These are phyloP conservation scores for Drosophila villosipedis DNA, from an alignment of 2,888 invertebrate genomes.

Conservation along the genomic window DNA sequence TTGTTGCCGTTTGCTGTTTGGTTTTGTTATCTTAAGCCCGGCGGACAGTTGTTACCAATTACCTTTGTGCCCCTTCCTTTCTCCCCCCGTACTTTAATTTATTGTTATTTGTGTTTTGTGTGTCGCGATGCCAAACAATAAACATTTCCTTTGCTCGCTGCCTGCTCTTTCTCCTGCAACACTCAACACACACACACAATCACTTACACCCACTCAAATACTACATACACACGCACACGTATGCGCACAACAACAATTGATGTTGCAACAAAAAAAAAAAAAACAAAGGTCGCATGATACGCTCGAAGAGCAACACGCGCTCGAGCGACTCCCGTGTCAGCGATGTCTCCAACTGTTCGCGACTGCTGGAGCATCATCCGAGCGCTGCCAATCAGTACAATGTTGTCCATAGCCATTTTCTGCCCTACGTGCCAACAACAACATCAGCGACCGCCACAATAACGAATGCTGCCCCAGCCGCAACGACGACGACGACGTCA, in stretches of 20 bases:
- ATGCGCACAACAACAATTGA: constrained; percentile 19
- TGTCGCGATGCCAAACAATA: constrained; percentile 54
- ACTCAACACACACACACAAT: constrained; percentile 15
- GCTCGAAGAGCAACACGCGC: constrained; percentile 85
- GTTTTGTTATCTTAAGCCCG: constrained; percentile 49
- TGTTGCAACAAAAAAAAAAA: constrained; percentile 3
- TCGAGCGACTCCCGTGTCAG: constrained; percentile 85
- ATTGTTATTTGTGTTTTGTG: constrained; percentile 59
- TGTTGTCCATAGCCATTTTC: constrained; percentile 76
- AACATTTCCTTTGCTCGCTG: constrained; percentile 41
- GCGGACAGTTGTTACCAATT: constrained; percentile 65
- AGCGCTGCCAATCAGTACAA: constrained; percentile 76
- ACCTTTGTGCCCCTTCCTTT: constrained; percentile 46
- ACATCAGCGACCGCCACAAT: constrained; percentile 47
- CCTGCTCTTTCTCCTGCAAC: constrained; percentile 29
- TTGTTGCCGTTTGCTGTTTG: constrained; percentile 11
- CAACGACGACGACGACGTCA: constrained; percentile 23
- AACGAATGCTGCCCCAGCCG: constrained; percentile 55
- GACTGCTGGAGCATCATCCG: constrained; percentile 84
- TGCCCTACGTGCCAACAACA: constrained; percentile 77
- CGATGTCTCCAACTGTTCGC: constrained; percentile 84
- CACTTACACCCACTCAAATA: constrained; percentile 1
- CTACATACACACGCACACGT: constrained; percentile 1
- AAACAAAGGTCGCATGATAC: constrained; percentile 85
- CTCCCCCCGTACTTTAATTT: constrained; percentile 39